Conservation (phyloP, 2,113 vertebrate genomes). For the Periophthalmodon schlosseri region DNA sequence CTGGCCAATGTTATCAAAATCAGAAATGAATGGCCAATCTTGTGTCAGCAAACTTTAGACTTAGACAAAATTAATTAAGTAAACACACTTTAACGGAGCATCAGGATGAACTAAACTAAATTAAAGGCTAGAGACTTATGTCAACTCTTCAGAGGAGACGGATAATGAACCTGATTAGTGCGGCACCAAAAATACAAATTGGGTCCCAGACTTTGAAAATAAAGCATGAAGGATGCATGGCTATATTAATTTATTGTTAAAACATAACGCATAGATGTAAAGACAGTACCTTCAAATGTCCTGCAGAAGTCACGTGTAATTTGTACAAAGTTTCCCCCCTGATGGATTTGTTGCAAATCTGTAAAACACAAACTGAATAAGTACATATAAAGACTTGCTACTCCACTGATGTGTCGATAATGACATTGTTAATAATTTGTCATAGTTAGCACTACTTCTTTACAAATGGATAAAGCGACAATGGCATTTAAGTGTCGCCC, state of each 20-base stretch:
- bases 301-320: slow-evolving; percentile 74
- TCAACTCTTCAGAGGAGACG: neutral
- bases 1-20: no score
- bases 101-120: neutral
- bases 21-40: no score
- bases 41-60: no score
- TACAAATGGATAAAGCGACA: neutral
- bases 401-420: no score
- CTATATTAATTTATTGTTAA: slow-evolving; percentile 62
- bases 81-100: no score
- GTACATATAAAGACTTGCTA: no score
- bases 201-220: no score
- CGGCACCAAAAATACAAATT: no score
- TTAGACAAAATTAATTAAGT: no score
- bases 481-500: neutral
- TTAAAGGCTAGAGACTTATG: neutral
- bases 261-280: neutral
- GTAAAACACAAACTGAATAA: slow-evolving; percentile 11
- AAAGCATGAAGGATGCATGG: neutral
- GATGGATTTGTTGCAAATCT: slow-evolving; percentile 77
- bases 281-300: slow-evolving; percentile 78
- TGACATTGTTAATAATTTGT: no score
- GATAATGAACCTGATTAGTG: no score
- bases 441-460: no score
- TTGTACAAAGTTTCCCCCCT: slow-evolving; percentile 73